phyloP scores from a whole-genome alignment of 1,140 invertebrate genomes.

The Pemphigus obesinymphae region DNA sequence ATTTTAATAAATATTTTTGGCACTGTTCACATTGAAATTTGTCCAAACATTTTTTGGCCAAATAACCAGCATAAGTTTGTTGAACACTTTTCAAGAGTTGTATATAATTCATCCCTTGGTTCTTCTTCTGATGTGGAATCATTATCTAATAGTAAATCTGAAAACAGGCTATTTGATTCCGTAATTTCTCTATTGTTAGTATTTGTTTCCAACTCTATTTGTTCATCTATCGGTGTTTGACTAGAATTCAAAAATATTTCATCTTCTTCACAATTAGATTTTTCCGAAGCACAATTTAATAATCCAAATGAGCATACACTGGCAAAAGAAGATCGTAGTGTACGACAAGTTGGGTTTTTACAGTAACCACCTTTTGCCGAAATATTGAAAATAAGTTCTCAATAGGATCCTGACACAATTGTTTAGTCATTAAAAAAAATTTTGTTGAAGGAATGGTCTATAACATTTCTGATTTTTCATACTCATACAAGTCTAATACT shows the following conservation, averaged over 20 bases:
- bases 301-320: not conserved
- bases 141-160: not conserved
- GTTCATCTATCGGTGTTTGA: not conserved
- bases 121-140: not conserved
- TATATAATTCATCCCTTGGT: too few species aligned
- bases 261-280: not conserved
- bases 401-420: not conserved
- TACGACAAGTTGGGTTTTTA: not conserved
- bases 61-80: too few species aligned
- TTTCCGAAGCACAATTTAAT: not conserved
- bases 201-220: not conserved
- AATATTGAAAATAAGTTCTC: not conserved
- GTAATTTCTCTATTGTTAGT: not conserved
- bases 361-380: too few species aligned
- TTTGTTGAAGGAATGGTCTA: not conserved
- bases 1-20: not conserved
- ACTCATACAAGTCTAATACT: not conserved
- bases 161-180: not conserved
- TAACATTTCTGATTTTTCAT: not conserved
- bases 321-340: not conserved
- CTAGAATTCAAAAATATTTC: not conserved
- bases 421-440: not conserved
- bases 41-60: too few species aligned
- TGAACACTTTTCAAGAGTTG: not conserved
- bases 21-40: too few species aligned